Percentiles rank a stretch among this genome's conserved stretches.
phyloP scores from a whole-genome alignment of 2,797 vertebrate genomes.

The Gallinago stenura region DNA sequence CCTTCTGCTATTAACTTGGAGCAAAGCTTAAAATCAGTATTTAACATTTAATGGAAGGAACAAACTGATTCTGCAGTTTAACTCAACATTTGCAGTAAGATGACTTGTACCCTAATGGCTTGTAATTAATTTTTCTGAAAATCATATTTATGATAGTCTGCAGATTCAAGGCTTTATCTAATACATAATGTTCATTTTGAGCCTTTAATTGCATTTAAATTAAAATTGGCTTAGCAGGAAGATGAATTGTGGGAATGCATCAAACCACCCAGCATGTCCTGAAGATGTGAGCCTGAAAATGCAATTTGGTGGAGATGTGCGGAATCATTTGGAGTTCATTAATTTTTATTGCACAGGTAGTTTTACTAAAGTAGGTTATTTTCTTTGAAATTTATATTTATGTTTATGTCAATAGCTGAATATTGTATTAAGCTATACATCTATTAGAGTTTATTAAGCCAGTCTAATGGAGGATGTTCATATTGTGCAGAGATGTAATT shows the following conservation, averaged over 20 bases:
- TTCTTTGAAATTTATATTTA: constrained; percentile 88
- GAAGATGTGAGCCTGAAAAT: constrained; percentile 90
- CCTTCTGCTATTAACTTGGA: constrained; percentile 82
- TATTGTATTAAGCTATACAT: constrained; percentile 80
- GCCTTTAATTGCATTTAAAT: constrained; percentile 95
- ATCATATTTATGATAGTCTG: constrained; percentile 89
- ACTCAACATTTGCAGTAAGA: constrained; percentile 89
- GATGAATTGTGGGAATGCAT: constrained; percentile 91
- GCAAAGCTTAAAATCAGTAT: constrained; percentile 86
- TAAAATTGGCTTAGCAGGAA: constrained; percentile 92
- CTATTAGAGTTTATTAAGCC: constrained; percentile 83
- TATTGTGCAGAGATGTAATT: constrained; percentile 70
- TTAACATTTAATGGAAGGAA: constrained; percentile 90
- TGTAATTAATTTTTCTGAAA: constrained; percentile 93
- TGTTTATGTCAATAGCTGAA: constrained; percentile 86
- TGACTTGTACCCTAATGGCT: constrained; percentile 93
- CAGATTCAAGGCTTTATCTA: constrained; percentile 89
- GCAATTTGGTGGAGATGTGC: constrained; percentile 88
- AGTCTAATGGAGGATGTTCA: constrained; percentile 75
- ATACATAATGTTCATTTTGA: constrained; percentile 94
- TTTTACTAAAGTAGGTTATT: constrained; percentile 89
- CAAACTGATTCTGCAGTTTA: constrained; percentile 90
- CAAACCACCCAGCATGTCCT: constrained; percentile 91
- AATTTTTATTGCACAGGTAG: constrained; percentile 94
- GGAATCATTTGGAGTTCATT: constrained; percentile 93